phyloP scores from a whole-genome alignment of 2,797 vertebrate species.

The Pantherophis alleghaniensis region DNA sequence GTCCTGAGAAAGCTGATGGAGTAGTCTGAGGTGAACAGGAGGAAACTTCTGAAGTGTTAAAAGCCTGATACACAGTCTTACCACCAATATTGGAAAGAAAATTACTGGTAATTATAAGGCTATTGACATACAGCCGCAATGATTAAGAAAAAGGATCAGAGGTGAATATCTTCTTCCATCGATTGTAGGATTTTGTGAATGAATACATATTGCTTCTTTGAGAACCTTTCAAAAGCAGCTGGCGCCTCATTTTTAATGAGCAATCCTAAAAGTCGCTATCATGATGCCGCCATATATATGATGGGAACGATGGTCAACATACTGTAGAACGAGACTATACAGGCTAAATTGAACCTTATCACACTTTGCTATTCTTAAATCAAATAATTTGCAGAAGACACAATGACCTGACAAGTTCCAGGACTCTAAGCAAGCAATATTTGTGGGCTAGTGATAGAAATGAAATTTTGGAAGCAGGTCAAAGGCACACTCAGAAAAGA shows the following conservation, averaged over 20 bases:
- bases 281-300: neutral
- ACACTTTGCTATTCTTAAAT: neutral
- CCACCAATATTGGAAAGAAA: neutral
- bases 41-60: neutral
- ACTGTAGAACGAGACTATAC: neutral
- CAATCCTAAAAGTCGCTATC: neutral
- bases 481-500: neutral
- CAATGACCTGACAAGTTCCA: neutral
- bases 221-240: neutral
- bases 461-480: neutral
- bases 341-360: neutral
- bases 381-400: neutral
- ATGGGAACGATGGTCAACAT: too few species aligned
- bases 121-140: too few species aligned
- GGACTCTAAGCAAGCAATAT: neutral
- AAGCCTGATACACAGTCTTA: neutral
- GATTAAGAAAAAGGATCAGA: neutral
- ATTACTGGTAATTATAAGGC: neutral
- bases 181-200: neutral
- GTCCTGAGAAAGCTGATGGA: neutral
- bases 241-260: neutral
- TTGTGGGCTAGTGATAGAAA: neutral
- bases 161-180: neutral
- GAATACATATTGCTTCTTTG: neutral
- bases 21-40: neutral